These are phyloP conservation scores for Apodemia duryi DNA, from an alignment of 2,888 invertebrate genomes.

Conservation along the genomic window DNA sequence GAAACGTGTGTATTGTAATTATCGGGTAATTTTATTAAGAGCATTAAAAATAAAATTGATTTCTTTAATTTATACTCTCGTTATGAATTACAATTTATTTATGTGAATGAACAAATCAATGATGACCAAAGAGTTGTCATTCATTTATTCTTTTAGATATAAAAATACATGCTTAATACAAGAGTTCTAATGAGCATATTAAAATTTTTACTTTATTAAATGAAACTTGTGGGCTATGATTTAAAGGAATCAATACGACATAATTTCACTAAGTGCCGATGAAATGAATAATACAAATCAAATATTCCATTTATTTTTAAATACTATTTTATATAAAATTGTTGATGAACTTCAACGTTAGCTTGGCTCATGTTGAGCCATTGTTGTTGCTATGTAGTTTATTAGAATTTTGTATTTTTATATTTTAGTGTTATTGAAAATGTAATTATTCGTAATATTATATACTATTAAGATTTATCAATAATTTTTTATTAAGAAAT, in stretches of 20 bases:
- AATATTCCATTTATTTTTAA: conserved; percentile 32
- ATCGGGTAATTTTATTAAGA: conserved; percentile 1
- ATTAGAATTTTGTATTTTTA: conserved; percentile 35
- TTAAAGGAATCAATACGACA: background rate
- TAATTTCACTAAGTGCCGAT: background rate
- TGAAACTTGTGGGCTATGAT: background rate
- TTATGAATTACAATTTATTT: background rate
- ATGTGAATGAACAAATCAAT: background rate
- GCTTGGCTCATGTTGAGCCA: conserved; percentile 68
- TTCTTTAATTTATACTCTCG: background rate
- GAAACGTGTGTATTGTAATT: too few species aligned
- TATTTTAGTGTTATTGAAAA: conserved; percentile 27
- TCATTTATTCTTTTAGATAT: too few species aligned
- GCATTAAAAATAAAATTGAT: background rate
- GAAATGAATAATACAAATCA: conserved; percentile 11
- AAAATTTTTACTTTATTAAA: too few species aligned
- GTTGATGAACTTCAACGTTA: conserved; percentile 56
- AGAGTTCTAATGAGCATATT: too few species aligned
- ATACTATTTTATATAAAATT: conserved; percentile 38
- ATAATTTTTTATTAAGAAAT: conserved; percentile 7
- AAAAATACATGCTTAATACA: too few species aligned
- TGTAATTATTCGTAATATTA: conserved; percentile 3
- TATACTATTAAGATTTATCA: background rate
- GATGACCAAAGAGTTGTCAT: too few species aligned
- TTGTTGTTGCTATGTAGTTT: conserved; percentile 35